Percentiles rank a stretch among this genome's conserved stretches.
Evolutionary conservation across 2,888 invertebrate species (phyloP).

Genomic region (Tetropium fuscum): DNA sequence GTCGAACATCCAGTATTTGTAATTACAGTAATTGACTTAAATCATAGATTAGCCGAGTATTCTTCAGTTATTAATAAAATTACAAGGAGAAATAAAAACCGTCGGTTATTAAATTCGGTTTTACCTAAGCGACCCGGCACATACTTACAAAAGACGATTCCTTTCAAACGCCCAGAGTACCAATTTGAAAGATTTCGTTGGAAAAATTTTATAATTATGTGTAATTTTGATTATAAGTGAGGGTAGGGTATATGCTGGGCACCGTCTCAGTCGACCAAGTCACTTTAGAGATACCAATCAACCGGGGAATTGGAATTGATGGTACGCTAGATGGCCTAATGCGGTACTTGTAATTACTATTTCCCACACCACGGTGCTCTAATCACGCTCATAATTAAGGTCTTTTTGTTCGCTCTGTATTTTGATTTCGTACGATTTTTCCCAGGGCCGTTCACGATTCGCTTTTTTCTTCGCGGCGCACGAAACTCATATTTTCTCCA

Average conservation of each 20-base stretch:
- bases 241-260: conserved; percentile 54
- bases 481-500: conserved; percentile 24
- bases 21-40: conserved; percentile 33
- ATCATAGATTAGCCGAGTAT: conserved; percentile 39
- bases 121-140: conserved; percentile 41
- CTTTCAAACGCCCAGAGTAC: conserved; percentile 50
- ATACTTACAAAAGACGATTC: conserved; percentile 43
- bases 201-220: conserved; percentile 63
- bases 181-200: conserved; percentile 52
- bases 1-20: background rate
- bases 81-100: conserved; percentile 44
- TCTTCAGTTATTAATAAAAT: conserved; percentile 43
- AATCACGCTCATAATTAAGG: conserved; percentile 64
- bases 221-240: conserved; percentile 65
- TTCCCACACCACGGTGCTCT: conserved; percentile 64
- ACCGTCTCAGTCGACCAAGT: conserved; percentile 44
- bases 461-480: conserved; percentile 47
- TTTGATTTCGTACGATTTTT: conserved; percentile 59
- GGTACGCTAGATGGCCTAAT: conserved; percentile 49
- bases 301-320: conserved; percentile 23
- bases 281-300: conserved; percentile 48
- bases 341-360: conserved; percentile 65
- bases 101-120: conserved; percentile 44
- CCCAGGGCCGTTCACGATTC: conserved; percentile 62
- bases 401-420: conserved; percentile 62